Conservation (phyloP, 92 coral and sea anemone genomes). For the Muricea muricata region DNA sequence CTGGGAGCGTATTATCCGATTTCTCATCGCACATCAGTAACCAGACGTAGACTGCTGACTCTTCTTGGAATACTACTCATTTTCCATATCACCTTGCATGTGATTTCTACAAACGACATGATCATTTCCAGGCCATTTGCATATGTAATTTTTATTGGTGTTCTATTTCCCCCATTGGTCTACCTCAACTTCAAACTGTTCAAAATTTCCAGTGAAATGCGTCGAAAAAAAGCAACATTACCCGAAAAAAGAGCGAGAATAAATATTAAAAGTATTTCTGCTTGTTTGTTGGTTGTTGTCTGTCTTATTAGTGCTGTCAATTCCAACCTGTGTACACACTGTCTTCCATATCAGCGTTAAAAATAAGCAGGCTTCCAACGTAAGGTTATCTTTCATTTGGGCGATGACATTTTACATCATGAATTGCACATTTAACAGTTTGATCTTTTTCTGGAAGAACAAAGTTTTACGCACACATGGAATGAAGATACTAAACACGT, state of each 20-base stretch:
- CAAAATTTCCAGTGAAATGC: background rate
- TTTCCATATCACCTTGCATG: background rate
- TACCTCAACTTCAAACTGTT: background rate
- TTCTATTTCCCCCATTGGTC: background rate
- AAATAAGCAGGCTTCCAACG: background rate
- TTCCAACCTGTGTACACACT: background rate
- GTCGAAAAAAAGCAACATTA: background rate
- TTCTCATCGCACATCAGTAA: background rate
- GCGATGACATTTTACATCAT: too few species aligned
- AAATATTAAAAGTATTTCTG: background rate
- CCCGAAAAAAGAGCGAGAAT: background rate
- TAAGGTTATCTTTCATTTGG: too few species aligned
- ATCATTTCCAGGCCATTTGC: background rate
- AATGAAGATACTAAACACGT: too few species aligned
- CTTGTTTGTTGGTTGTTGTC: background rate
- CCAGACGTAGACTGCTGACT: background rate
- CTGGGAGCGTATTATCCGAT: background rate
- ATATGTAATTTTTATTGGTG: background rate
- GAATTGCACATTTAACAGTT: too few species aligned
- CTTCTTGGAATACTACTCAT: background rate
- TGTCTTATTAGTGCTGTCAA: background rate
- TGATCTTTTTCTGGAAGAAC: too few species aligned
- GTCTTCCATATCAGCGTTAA: background rate
- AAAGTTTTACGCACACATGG: too few species aligned
- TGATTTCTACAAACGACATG: background rate